Evolutionary conservation across 2,113 vertebrate genomes (phyloP).

Genomic region (Brienomyrus longianalis): DNA sequence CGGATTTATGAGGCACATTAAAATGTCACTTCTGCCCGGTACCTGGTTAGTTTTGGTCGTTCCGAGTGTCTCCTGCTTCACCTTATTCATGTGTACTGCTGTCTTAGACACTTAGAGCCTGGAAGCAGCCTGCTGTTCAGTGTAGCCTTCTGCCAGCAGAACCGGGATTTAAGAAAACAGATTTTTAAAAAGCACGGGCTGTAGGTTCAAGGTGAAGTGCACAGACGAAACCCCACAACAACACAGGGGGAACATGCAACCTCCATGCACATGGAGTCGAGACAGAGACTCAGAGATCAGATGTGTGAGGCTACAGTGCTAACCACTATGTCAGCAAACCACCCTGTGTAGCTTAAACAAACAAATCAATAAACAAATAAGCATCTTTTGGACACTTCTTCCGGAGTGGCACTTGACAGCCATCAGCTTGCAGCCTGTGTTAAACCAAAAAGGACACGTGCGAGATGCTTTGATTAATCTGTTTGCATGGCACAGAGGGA

Average conservation of each 20-base stretch:
- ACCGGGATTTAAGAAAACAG: too few relatives aligned
- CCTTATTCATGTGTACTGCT: too few relatives aligned
- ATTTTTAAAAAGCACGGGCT: background rate
- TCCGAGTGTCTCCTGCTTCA: too few relatives aligned
- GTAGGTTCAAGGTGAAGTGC: background rate
- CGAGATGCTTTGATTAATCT: background rate
- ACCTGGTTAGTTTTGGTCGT: too few relatives aligned
- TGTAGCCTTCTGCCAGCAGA: too few relatives aligned
- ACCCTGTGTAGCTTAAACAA: background rate
- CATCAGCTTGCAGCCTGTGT: slow-evolving; percentile 6
- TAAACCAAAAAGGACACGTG: background rate
- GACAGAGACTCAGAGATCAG: background rate
- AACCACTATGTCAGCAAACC: background rate
- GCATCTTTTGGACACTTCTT: background rate
- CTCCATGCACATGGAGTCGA: background rate
- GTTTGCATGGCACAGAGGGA: background rate
- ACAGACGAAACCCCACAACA: background rate
- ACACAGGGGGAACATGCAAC: background rate
- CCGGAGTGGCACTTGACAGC: slow-evolving; percentile 20
- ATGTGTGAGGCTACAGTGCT: background rate
- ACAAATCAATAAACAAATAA: background rate
- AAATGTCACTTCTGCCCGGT: too few relatives aligned
- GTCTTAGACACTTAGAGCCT: too few relatives aligned
- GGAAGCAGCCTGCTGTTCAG: too few relatives aligned
- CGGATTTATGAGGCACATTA: too few relatives aligned